A percentile compares a stretch with the other conserved stretches of the same genome.
phyloP scores from a whole-genome alignment of 2,888 invertebrate species.

The Horisme vitalbata region DNA sequence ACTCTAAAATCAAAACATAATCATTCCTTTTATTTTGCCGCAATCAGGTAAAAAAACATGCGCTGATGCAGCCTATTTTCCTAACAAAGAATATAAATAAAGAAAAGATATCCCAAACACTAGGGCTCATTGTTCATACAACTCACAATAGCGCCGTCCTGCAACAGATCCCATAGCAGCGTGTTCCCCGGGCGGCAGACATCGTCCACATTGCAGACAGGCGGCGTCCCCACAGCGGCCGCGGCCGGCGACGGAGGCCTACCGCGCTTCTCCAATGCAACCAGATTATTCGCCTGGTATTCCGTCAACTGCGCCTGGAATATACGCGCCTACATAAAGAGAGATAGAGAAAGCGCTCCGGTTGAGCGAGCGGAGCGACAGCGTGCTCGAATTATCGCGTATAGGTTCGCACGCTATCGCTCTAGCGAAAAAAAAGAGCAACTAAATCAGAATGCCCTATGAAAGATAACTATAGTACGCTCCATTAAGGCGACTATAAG shows the following conservation, averaged over 20 bases:
- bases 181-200: slow-evolving; percentile 97
- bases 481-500: too few species aligned
- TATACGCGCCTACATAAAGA: slow-evolving; percentile 11
- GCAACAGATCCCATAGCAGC: slow-evolving; percentile 95
- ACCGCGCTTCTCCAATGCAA: slow-evolving; percentile 36
- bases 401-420: not conserved
- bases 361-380: slow-evolving; percentile 10
- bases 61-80: too few species aligned
- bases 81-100: too few species aligned
- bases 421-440: slow-evolving; percentile 5
- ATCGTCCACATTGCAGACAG: slow-evolving; percentile 84
- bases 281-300: slow-evolving; percentile 47
- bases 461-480: too few species aligned
- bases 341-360: slow-evolving; percentile 13
- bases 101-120: too few species aligned
- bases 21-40: too few species aligned
- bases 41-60: too few species aligned
- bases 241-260: slow-evolving; percentile 38
- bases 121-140: slow-evolving; percentile 38
- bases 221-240: slow-evolving; percentile 43
- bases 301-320: slow-evolving; percentile 63
- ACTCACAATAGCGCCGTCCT: slow-evolving; percentile 94
- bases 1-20: too few species aligned
- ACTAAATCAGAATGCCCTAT: slow-evolving; percentile 2
- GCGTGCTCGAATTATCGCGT: not conserved